These are phyloP conservation scores for Helostoma temminkii DNA, from an alignment of 2,797 vertebrate species.

Conservation along the genomic window DNA sequence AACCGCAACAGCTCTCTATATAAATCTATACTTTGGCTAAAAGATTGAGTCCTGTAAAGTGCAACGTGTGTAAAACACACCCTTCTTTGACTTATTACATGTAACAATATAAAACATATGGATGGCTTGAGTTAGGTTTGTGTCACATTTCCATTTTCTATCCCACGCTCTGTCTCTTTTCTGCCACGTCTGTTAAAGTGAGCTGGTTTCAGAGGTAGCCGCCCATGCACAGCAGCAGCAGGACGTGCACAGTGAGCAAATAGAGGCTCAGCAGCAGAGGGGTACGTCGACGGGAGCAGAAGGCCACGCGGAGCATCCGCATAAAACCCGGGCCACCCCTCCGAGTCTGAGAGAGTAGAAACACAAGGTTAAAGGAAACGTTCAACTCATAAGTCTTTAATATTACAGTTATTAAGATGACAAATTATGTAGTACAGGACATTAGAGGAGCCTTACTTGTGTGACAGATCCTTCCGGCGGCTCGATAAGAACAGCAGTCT, in stretches of 20 bases:
- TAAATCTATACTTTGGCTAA: conserved; percentile 64
- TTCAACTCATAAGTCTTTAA: conserved; percentile 16
- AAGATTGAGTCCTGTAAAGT: conserved; percentile 72
- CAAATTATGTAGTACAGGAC: not conserved
- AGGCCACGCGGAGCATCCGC: conserved; percentile 85
- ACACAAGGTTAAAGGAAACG: conserved; percentile 20
- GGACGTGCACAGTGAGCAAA: conserved; percentile 88
- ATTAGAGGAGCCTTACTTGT: conserved; percentile 81
- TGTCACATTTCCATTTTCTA: conserved; percentile 20
- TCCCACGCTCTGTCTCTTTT: conserved; percentile 13
- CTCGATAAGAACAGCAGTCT: conserved; percentile 88
- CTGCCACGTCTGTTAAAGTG: conserved; percentile 5
- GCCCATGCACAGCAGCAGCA: conserved; percentile 91
- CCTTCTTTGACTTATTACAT: conserved; percentile 21
- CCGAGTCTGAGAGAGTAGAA: conserved; percentile 78
- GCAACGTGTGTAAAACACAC: conserved; percentile 50
- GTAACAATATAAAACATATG: conserved; percentile 45
- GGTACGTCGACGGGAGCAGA: conserved; percentile 88
- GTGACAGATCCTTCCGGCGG: conserved; percentile 81
- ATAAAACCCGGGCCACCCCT: conserved; percentile 79
- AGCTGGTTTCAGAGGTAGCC: conserved; percentile 87
- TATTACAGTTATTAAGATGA: conserved; percentile 30
- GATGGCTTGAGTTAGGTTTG: conserved; percentile 50
- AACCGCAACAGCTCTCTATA: conserved; percentile 10
- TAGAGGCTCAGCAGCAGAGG: conserved; percentile 89